Percentiles rank a stretch among this genome's conserved stretches.
phyloP scores from a whole-genome alignment of 2,113 vertebrate species.

The Indicator indicator region DNA sequence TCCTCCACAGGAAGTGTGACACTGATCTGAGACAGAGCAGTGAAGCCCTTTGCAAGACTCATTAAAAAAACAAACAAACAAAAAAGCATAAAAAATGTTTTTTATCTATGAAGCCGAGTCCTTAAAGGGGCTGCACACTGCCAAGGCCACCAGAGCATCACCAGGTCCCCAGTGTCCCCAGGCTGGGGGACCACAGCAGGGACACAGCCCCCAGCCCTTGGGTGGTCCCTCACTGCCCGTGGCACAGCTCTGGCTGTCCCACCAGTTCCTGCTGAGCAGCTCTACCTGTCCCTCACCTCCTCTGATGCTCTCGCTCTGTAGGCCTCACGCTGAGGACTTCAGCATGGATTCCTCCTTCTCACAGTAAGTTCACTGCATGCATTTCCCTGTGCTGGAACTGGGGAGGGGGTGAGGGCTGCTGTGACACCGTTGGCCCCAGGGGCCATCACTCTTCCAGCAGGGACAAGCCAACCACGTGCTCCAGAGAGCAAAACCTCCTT shows the following conservation, averaged over 20 bases:
- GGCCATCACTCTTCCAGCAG: rapidly evolving
- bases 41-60: rapidly evolving
- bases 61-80: not conserved
- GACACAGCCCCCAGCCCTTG: rapidly evolving
- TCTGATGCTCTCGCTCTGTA: slow-evolving; percentile 59
- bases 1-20: not conserved
- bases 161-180: rapidly evolving
- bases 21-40: not conserved
- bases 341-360: slow-evolving; percentile 92
- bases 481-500: rapidly evolving
- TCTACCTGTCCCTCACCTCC: not conserved
- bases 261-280: not conserved
- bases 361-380: slow-evolving; percentile 74
- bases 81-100: not conserved
- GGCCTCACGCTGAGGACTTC: slow-evolving; percentile 86
- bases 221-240: rapidly evolving
- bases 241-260: not conserved
- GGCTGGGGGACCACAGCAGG: not conserved
- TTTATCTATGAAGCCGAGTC: not conserved
- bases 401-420: not conserved
- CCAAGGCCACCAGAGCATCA: not conserved
- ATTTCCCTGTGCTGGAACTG: rapidly evolving
- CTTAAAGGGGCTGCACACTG: rapidly evolving
- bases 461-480: rapidly evolving
- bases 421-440: rapidly evolving